Conservation (phyloP, 1,140 invertebrate species). For the Globodera rostochiensis region DNA sequence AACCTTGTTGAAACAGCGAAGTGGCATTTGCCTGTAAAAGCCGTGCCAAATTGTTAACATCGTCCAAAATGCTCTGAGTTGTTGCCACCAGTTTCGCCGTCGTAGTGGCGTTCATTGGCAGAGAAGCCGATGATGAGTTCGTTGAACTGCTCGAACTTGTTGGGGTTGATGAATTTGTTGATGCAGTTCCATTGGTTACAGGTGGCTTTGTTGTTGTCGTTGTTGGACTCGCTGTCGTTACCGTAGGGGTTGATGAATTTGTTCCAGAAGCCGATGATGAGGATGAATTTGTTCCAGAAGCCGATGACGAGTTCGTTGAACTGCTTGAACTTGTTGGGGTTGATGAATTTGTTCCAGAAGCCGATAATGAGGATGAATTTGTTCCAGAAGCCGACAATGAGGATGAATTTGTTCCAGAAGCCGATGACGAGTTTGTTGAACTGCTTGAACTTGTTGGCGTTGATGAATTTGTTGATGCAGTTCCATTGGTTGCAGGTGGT, state of each 20-base stretch:
- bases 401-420: not conserved
- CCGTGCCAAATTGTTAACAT: not conserved
- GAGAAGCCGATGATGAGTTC: not conserved
- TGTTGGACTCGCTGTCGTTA: not conserved
- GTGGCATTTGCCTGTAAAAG: slow-evolving; percentile 3
- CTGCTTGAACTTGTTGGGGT: not conserved
- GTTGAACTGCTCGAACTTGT: slow-evolving; percentile 5
- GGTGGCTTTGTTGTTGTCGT: not conserved
- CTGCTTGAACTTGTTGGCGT: slow-evolving; percentile 11
- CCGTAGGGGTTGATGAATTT: not conserved
- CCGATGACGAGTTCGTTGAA: not conserved
- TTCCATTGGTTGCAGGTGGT: not conserved
- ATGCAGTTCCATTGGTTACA: slow-evolving; percentile 7
- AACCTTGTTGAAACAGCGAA: slow-evolving; percentile 6
- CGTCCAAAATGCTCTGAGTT: not conserved
- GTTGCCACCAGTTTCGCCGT: not conserved
- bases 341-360: not conserved
- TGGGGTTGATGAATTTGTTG: not conserved
- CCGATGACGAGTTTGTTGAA: not conserved
- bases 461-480: not conserved
- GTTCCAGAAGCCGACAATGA: not conserved
- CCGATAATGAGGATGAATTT: not conserved
- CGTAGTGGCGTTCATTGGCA: slow-evolving; percentile 1
- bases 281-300: not conserved
- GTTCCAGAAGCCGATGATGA: not conserved